Conservation (phyloP, 1,140 invertebrate genomes). For the Popillia japonica region DNA sequence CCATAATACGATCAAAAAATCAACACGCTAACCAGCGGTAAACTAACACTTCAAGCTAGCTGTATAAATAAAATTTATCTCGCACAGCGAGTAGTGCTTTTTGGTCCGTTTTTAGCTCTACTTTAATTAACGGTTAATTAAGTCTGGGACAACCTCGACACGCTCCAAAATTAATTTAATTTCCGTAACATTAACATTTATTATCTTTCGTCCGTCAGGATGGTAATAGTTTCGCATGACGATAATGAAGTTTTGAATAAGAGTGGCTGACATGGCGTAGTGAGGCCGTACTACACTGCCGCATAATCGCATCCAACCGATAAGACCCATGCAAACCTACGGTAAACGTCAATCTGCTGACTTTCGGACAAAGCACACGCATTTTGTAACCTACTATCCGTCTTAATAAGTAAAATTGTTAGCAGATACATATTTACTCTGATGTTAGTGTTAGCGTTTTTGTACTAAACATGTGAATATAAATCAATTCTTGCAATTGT, state of each 20-base stretch:
- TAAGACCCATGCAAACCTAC: too few relatives aligned
- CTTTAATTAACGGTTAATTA: slow-evolving; percentile 33
- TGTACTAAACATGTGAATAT: too few relatives aligned
- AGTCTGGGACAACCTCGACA: slow-evolving; percentile 6
- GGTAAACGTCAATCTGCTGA: too few relatives aligned
- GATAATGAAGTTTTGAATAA: slow-evolving; percentile 47
- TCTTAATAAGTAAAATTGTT: too few relatives aligned
- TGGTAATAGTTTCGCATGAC: slow-evolving; percentile 11
- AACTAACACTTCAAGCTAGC: background rate
- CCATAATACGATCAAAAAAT: background rate
- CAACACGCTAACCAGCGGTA: background rate
- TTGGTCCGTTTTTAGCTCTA: slow-evolving; percentile 9
- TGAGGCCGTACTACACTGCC: slow-evolving; percentile 31
- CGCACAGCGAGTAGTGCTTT: background rate
- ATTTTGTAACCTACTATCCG: too few relatives aligned
- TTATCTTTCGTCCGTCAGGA: slow-evolving; percentile 26
- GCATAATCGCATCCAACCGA: too few relatives aligned
- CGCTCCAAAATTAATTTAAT: slow-evolving; percentile 30
- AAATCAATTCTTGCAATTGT: too few relatives aligned
- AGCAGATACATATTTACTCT: too few relatives aligned
- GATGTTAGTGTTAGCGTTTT: too few relatives aligned
- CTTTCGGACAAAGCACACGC: too few relatives aligned
- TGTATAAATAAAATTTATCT: slow-evolving; percentile 14
- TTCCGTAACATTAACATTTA: slow-evolving; percentile 30
- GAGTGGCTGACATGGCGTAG: slow-evolving; percentile 53